Evolutionary conservation across 2,113 vertebrate genomes (phyloP).

Genomic region (Rhabdornis inornatus): DNA sequence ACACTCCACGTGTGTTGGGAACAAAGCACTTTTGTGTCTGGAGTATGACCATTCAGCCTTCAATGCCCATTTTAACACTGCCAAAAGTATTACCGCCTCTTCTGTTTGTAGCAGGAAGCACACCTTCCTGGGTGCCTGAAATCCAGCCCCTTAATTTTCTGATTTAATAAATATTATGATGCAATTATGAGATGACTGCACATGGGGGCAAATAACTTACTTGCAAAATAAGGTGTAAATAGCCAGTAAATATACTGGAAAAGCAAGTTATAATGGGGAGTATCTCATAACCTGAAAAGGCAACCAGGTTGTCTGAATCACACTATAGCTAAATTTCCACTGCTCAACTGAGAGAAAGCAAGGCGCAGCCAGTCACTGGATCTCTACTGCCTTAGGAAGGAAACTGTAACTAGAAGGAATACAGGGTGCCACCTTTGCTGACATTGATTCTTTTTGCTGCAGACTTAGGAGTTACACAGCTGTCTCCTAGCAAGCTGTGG

Average conservation of each 20-base stretch:
- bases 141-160: not conserved
- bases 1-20: not conserved
- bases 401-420: not conserved
- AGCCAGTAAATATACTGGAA: not conserved
- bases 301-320: not conserved
- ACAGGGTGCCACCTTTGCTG: not conserved
- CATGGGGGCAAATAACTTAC: not conserved
- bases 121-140: not conserved
- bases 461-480: not conserved
- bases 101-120: not conserved
- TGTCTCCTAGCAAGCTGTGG: not conserved
- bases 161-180: not conserved
- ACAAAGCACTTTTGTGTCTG: not conserved
- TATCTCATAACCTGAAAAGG: not conserved
- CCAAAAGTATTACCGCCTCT: not conserved
- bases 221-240: slow-evolving; percentile 24
- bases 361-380: not conserved
- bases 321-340: not conserved
- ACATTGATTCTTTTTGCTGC: not conserved
- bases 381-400: not conserved
- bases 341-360: not conserved
- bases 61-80: not conserved
- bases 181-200: not conserved
- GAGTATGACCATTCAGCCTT: not conserved
- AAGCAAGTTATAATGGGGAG: not conserved